phyloP scores from a whole-genome alignment of 2,113 vertebrate species.

The Excalfactoria chinensis region DNA sequence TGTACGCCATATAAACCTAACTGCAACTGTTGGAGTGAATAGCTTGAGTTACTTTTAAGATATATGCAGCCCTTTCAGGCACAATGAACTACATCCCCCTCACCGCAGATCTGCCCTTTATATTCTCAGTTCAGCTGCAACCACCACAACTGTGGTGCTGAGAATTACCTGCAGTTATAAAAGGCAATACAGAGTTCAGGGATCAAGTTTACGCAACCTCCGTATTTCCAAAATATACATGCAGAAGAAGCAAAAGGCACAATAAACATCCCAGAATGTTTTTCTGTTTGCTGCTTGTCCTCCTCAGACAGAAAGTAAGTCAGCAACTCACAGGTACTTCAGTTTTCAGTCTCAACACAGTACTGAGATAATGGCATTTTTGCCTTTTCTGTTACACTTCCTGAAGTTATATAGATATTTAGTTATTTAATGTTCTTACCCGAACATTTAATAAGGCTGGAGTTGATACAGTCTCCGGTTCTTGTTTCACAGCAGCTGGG shows the following conservation, averaged over 20 bases:
- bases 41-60: not conserved
- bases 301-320: not conserved
- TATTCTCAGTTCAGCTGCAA: not conserved
- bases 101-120: not conserved
- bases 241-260: not conserved
- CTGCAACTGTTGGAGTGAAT: not conserved
- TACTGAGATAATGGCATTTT: not conserved
- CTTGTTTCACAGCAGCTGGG: constrained; percentile 79
- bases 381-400: not conserved
- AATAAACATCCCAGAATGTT: not conserved
- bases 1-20: not conserved
- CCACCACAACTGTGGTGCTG: not conserved
- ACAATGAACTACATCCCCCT: not conserved
- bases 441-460: constrained; percentile 88
- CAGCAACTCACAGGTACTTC: accelerated
- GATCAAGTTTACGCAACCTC: not conserved
- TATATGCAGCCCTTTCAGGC: not conserved
- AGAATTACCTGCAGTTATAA: not conserved
- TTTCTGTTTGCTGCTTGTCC: not conserved
- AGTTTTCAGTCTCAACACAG: not conserved
- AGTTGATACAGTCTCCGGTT: constrained; percentile 80
- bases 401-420: not conserved
- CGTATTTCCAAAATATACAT: not conserved
- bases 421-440: constrained; percentile 76
- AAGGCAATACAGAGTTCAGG: not conserved